phyloP scores from a whole-genome alignment of 2,888 invertebrate genomes.

The Eledone cirrhosa region DNA sequence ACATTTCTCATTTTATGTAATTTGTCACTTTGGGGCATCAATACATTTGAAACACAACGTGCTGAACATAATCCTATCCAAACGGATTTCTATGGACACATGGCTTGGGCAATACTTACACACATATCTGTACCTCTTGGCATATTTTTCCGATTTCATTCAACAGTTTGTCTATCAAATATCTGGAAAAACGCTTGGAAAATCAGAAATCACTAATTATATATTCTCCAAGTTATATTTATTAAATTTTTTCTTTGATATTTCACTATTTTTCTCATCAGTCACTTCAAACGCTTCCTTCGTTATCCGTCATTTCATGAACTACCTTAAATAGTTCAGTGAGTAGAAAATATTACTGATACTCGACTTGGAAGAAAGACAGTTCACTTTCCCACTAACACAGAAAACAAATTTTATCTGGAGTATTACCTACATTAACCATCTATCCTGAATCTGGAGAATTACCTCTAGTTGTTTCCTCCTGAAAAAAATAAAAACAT shows the following conservation, averaged over 20 bases:
- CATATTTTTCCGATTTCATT: slow-evolving; percentile 95
- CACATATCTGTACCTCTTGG: slow-evolving; percentile 91
- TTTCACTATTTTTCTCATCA: neutral
- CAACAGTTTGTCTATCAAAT: slow-evolving; percentile 91
- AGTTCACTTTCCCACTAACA: no score
- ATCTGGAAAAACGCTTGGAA: slow-evolving; percentile 97
- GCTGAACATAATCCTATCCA: slow-evolving; percentile 92
- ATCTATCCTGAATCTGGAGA: no score
- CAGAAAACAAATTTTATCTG: neutral
- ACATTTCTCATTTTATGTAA: slow-evolving; percentile 95
- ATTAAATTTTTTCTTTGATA: neutral
- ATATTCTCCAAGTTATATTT: neutral
- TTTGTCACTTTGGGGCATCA: slow-evolving; percentile 95
- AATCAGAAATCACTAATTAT: slow-evolving; percentile 33
- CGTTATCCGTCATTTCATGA: neutral
- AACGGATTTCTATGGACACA: slow-evolving; percentile 89
- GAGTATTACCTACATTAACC: no score
- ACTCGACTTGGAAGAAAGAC: no score
- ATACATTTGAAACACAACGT: slow-evolving; percentile 94
- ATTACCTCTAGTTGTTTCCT: no score
- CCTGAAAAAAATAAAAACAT: no score
- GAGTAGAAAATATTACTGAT: no score
- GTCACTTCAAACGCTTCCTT: no score
- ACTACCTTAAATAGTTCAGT: no score
- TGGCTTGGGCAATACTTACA: slow-evolving; percentile 92